phyloP scores from a whole-genome alignment of 2,797 vertebrate genomes.

The Catharus ustulatus region DNA sequence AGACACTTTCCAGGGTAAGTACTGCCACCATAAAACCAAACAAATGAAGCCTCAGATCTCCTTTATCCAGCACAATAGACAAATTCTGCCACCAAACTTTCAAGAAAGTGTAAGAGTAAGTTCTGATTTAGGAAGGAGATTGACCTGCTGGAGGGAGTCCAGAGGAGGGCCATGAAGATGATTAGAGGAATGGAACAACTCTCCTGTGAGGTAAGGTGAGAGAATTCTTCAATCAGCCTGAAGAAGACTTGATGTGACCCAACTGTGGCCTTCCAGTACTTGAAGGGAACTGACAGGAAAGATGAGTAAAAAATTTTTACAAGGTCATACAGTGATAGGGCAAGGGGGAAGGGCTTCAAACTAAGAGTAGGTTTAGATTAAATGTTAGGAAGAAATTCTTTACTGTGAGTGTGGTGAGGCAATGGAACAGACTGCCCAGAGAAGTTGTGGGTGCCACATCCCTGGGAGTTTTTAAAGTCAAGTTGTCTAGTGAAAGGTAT shows the following conservation, averaged over 20 bases:
- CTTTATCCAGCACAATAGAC: neutral
- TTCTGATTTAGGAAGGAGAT: neutral
- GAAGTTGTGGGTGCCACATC: accelerated
- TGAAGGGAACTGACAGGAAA: neutral
- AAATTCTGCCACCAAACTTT: neutral
- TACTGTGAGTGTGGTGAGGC: neutral
- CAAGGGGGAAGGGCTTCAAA: neutral
- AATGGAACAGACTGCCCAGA: neutral
- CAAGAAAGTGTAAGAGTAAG: neutral
- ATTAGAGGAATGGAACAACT: neutral
- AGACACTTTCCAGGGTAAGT: neutral
- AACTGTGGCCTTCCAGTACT: neutral
- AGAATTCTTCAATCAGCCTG: neutral
- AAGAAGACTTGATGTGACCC: neutral
- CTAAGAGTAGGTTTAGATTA: neutral
- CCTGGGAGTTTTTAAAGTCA: neutral
- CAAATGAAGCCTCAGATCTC: neutral
- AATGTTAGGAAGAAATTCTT: neutral
- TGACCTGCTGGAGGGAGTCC: neutral
- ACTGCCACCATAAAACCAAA: neutral
- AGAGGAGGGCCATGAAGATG: neutral
- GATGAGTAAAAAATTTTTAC: neutral
- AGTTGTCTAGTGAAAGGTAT: neutral
- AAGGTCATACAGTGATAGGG: neutral
- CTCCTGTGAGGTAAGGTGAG: neutral